Conservation (phyloP, 1,140 invertebrate species). For the Phymorhynchus buccinoides region DNA sequence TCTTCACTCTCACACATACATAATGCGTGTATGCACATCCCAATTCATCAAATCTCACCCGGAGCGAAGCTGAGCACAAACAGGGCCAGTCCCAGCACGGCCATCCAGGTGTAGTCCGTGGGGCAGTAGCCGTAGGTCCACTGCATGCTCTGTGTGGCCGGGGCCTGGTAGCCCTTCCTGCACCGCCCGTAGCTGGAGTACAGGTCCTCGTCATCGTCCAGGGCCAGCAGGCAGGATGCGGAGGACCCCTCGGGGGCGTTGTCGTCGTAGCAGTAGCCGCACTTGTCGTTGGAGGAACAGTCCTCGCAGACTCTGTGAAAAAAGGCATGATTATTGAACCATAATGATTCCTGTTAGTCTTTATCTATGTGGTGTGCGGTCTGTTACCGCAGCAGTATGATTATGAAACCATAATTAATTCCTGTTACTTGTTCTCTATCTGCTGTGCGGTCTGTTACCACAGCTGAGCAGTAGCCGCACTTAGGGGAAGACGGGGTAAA, state of each 20-base stretch:
- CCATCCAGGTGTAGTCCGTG: slow-evolving; percentile 75
- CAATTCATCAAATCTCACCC: slow-evolving; percentile 61
- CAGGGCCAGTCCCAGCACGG: slow-evolving; percentile 74
- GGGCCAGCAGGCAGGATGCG: slow-evolving; percentile 58
- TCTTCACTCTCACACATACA: too few relatives aligned
- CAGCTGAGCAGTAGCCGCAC: too few relatives aligned
- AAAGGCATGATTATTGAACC: not conserved
- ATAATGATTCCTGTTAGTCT: too few relatives aligned
- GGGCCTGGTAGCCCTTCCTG: slow-evolving; percentile 42
- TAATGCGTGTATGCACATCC: not conserved
- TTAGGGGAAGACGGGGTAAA: too few relatives aligned
- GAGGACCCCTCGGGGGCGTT: slow-evolving; percentile 32
- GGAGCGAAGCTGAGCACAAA: slow-evolving; percentile 77
- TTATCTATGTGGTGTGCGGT: too few relatives aligned
- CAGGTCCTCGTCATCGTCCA: slow-evolving; percentile 53
- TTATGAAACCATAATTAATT: too few relatives aligned
- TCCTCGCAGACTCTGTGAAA: slow-evolving; percentile 70
- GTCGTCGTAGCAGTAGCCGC: slow-evolving; percentile 75
- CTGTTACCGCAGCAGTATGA: too few relatives aligned
- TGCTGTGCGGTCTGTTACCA: too few relatives aligned
- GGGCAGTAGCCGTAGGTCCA: slow-evolving; percentile 76
- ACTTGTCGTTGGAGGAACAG: slow-evolving; percentile 69
- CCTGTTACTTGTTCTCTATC: too few relatives aligned
- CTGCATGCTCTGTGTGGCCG: slow-evolving; percentile 35
- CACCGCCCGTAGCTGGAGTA: slow-evolving; percentile 53